These are phyloP conservation scores for Drosophila subobscura DNA, from an alignment of 1,140 invertebrate species.

Conservation along the genomic window DNA sequence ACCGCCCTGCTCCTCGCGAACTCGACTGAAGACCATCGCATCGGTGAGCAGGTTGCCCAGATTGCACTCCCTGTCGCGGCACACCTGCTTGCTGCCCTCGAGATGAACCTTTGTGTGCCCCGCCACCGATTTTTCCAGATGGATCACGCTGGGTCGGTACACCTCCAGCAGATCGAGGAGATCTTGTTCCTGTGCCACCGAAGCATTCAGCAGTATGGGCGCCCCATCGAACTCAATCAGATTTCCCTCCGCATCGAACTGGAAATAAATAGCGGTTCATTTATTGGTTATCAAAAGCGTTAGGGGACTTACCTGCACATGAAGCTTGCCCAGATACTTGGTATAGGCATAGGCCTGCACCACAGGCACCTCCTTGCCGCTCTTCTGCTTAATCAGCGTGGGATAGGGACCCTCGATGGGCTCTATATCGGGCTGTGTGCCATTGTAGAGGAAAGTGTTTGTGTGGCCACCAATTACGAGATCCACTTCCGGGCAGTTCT, in stretches of 20 bases:
- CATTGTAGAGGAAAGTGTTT: constrained; percentile 91
- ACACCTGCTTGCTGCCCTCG: constrained; percentile 84
- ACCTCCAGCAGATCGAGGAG: constrained; percentile 86
- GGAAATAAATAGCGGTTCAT: constrained; percentile 65
- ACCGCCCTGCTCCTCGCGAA: constrained; percentile 84
- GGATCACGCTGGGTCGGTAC: constrained; percentile 86
- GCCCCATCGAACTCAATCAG: constrained; percentile 89
- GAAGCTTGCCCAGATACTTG: constrained; percentile 94
- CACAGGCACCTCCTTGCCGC: constrained; percentile 90
- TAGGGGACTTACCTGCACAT: constrained; percentile 70
- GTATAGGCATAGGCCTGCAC: constrained; percentile 96
- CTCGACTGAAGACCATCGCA: constrained; percentile 86
- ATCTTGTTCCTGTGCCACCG: constrained; percentile 87
- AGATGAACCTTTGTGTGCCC: constrained; percentile 88
- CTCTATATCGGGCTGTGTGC: constrained; percentile 84
- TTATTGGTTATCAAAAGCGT: too few relatives aligned
- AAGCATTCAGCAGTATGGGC: constrained; percentile 90
- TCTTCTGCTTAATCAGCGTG: constrained; percentile 87
- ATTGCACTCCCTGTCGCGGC: constrained; percentile 89
- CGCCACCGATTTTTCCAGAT: constrained; percentile 85
- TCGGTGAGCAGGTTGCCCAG: constrained; percentile 93
- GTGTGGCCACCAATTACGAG: constrained; percentile 95
- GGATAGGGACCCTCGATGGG: constrained; percentile 92
- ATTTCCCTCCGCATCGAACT: constrained; percentile 90
- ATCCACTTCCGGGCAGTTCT: constrained; percentile 91